Conservation (phyloP, 2,113 vertebrate species). For the Hemiscyllium ocellatum region DNA sequence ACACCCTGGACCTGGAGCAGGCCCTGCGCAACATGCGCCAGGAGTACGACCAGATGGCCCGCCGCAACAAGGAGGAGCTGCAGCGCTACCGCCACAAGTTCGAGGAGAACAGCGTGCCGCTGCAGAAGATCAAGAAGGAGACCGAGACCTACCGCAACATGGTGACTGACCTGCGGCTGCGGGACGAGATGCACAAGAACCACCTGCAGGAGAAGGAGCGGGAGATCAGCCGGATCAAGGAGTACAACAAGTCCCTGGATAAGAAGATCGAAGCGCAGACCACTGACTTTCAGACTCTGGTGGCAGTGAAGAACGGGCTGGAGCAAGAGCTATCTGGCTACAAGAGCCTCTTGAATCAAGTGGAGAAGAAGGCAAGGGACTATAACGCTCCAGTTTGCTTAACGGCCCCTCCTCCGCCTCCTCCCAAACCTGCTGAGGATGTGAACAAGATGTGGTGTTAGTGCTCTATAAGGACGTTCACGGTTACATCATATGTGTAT, state of each 20-base stretch:
- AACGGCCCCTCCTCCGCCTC: background rate
- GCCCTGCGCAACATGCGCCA: conserved; percentile 5
- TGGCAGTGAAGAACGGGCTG: background rate
- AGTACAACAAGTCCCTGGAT: conserved; percentile 22
- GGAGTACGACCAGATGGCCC: conserved; percentile 1
- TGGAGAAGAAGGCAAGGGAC: conserved; percentile 6
- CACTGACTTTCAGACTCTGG: background rate
- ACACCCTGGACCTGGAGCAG: conserved; percentile 29
- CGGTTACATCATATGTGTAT: background rate
- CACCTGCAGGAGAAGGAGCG: conserved; percentile 35
- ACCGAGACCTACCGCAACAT: background rate
- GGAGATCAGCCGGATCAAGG: background rate
- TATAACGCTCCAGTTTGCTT: background rate
- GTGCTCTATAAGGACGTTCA: background rate
- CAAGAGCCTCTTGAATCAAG: conserved; percentile 25
- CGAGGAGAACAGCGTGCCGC: background rate
- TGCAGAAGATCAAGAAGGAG: background rate
- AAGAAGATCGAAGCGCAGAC: background rate
- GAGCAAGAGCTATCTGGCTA: conserved; percentile 25
- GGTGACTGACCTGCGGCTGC: background rate
- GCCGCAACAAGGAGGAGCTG: conserved; percentile 1
- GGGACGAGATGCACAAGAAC: conserved; percentile 22
- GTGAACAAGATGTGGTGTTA: conserved; percentile 19
- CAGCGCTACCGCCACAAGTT: background rate
- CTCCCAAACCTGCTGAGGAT: background rate